phyloP scores from a whole-genome alignment of 2,113 vertebrate species.

The Pangasianodon gigas region DNA sequence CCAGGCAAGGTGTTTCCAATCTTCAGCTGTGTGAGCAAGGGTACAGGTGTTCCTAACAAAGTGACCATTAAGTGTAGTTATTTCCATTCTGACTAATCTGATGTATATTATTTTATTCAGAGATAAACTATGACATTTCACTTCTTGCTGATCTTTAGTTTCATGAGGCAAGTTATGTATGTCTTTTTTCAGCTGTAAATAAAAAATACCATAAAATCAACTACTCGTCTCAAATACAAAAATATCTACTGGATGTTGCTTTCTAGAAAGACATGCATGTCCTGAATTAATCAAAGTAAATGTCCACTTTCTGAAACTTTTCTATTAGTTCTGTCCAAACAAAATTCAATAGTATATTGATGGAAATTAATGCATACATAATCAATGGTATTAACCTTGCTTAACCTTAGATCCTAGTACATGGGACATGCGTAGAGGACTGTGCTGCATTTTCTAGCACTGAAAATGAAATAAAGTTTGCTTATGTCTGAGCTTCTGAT shows the following conservation, averaged over 20 bases:
- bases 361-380: constrained; percentile 57
- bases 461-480: background rate
- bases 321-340: constrained; percentile 39
- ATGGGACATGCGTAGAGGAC: background rate
- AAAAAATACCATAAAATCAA: background rate
- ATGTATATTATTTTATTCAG: background rate
- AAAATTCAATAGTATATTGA: constrained; percentile 44
- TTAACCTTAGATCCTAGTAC: constrained; percentile 18
- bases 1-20: too few relatives aligned
- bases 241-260: constrained; percentile 22
- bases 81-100: background rate
- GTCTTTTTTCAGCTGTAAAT: background rate
- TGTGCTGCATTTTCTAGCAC: background rate
- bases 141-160: background rate
- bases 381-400: constrained; percentile 52
- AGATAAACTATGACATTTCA: background rate
- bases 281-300: constrained; percentile 14
- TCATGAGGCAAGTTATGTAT: background rate
- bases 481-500: background rate
- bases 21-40: too few relatives aligned
- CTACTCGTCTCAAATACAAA: background rate
- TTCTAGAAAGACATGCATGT: constrained; percentile 15
- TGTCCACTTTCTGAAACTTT: constrained; percentile 5
- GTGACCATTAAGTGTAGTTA: background rate
- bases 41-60: too few relatives aligned